A percentile compares a stretch with the other conserved stretches of the same genome.
Evolutionary conservation across 2,797 vertebrate species (phyloP).

Genomic region (Parauchenoglanis punctatus): DNA sequence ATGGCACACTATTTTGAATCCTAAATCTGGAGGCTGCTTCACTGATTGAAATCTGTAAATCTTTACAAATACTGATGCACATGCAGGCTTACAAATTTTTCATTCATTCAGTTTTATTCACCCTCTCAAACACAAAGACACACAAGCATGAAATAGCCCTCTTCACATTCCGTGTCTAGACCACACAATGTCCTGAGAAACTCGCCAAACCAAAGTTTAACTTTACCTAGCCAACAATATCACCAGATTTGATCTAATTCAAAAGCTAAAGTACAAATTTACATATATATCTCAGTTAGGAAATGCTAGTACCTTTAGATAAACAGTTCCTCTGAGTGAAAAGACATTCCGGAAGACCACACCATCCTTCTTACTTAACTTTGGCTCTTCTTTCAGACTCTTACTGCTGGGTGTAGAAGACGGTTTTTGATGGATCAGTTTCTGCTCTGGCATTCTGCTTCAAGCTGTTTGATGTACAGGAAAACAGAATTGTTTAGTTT

Average conservation of each 20-base stretch:
- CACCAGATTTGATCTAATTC: constrained; percentile 24
- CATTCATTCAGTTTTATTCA: not conserved
- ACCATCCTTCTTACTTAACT: constrained; percentile 14
- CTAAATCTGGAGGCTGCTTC: not conserved
- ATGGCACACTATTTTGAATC: not conserved
- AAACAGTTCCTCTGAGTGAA: constrained; percentile 1
- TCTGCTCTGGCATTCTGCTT: not conserved
- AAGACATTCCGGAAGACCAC: not conserved
- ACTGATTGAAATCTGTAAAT: not conserved
- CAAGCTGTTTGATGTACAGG: not conserved
- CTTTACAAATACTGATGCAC: not conserved
- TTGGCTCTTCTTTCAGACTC: constrained; percentile 6
- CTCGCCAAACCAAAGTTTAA: constrained; percentile 28
- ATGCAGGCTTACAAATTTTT: not conserved
- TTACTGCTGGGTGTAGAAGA: not conserved
- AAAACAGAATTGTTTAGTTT: constrained; percentile 4
- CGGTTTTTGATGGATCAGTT: not conserved
- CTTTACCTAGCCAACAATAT: constrained; percentile 24
- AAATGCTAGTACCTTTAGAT: constrained; percentile 29
- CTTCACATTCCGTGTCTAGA: constrained; percentile 1
- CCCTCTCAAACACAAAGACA: not conserved
- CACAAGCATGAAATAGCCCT: not conserved
- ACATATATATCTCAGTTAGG: constrained; percentile 7
- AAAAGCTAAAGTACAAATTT: constrained; percentile 31
- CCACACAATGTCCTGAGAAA: constrained; percentile 23